phyloP scores from a whole-genome alignment of 1,140 invertebrate genomes.

The Drosophila kanapiae region DNA sequence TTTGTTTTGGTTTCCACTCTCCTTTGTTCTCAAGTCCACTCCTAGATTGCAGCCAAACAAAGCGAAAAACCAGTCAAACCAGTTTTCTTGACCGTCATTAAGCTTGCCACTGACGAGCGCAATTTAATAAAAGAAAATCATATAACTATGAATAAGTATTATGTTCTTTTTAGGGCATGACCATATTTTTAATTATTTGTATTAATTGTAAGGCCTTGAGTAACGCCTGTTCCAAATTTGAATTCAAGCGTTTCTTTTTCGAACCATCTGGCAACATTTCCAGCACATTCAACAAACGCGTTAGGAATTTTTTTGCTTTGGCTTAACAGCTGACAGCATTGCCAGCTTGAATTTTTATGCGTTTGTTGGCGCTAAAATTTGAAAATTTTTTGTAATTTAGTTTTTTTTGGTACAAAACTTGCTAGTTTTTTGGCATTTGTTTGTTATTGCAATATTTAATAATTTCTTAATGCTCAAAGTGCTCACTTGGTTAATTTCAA shows the following conservation, averaged over 20 bases:
- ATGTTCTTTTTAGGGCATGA: neutral
- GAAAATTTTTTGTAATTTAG: neutral
- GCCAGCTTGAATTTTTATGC: neutral
- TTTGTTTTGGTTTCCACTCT: constrained; percentile 23
- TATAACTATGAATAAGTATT: neutral
- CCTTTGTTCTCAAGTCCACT: constrained; percentile 39
- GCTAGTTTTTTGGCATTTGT: no score
- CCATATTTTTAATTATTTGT: no score
- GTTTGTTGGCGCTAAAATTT: neutral
- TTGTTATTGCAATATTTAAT: no score
- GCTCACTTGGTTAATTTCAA: no score
- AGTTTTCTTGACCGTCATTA: constrained; percentile 30
- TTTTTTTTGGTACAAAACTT: no score
- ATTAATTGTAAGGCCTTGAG: neutral
- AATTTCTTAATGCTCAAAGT: no score
- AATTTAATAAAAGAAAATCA: neutral
- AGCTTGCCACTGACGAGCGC: neutral
- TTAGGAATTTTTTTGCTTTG: neutral
- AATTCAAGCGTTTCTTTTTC: constrained; percentile 6
- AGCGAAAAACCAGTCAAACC: constrained; percentile 55
- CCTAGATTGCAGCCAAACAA: constrained; percentile 25
- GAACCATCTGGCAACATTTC: neutral
- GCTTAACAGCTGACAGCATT: constrained; percentile 1
- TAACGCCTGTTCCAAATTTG: neutral
- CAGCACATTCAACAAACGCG: neutral